Evolutionary conservation across 2,113 vertebrate genomes (phyloP).

Genomic region (Pyxicephalus adspersus): DNA sequence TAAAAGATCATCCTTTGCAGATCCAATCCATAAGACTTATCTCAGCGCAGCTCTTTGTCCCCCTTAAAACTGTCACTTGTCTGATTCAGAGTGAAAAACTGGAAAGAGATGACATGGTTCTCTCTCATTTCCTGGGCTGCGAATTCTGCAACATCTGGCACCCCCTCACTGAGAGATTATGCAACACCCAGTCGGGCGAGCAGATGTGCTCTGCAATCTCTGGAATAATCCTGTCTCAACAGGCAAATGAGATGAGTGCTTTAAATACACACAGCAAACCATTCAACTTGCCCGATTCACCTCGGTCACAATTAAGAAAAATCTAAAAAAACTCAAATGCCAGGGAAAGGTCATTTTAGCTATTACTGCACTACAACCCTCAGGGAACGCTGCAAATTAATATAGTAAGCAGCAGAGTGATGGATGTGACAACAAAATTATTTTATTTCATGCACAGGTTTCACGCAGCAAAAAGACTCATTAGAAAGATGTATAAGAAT

Average conservation of each 20-base stretch:
- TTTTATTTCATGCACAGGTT: no score
- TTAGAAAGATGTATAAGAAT: no score
- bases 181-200: slow-evolving; percentile 42
- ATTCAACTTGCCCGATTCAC: slow-evolving; percentile 32
- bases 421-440: no score
- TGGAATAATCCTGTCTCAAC: slow-evolving; percentile 52
- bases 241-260: slow-evolving; percentile 48
- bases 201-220: slow-evolving; percentile 50
- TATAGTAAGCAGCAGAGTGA: no score
- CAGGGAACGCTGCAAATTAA: not conserved
- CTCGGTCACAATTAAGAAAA: not conserved
- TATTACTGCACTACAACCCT: not conserved
- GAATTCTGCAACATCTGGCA: slow-evolving; percentile 29
- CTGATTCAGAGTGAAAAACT: slow-evolving; percentile 32
- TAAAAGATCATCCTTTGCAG: no score
- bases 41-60: not conserved
- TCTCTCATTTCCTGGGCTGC: slow-evolving; percentile 46
- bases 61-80: not conserved
- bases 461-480: no score
- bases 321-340: not conserved
- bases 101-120: slow-evolving; percentile 31
- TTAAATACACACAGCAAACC: slow-evolving; percentile 38
- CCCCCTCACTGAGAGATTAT: slow-evolving; percentile 40
- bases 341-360: not conserved
- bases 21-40: not conserved